Conservation (phyloP, 2,113 vertebrate genomes). For the Proteles cristata region DNA sequence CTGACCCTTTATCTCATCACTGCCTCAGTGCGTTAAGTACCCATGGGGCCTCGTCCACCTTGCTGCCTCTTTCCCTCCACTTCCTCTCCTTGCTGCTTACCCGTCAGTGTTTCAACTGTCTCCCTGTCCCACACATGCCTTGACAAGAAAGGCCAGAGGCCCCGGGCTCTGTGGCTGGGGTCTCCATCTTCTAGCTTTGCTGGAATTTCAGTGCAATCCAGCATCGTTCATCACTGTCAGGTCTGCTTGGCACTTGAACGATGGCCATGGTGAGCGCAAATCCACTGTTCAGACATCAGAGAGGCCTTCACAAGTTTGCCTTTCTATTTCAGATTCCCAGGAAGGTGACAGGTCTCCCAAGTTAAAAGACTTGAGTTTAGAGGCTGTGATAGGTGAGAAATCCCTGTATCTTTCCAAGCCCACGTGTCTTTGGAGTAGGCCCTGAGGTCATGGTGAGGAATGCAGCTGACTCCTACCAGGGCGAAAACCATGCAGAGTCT, state of each 20-base stretch:
- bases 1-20: no score
- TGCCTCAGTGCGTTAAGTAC: neutral
- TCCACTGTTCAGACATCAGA: neutral
- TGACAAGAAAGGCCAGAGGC: neutral
- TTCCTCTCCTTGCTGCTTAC: neutral
- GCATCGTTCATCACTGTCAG: neutral
- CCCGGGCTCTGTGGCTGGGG: neutral
- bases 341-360: neutral
- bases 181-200: neutral
- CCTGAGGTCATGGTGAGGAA: neutral
- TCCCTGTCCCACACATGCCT: neutral
- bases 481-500: neutral
- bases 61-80: neutral
- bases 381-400: neutral
- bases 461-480: neutral
- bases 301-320: neutral
- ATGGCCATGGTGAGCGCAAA: neutral
- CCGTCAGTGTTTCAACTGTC: neutral
- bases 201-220: neutral
- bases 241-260: neutral
- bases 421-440: neutral
- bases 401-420: neutral
- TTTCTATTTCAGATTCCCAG: neutral
- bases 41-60: neutral
- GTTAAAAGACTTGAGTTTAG: neutral